Evolutionary conservation across 2,797 vertebrate genomes (phyloP), one percentile per base, ranked within the genome.

Genomic region (Philypnodon macrostomus): DNA sequence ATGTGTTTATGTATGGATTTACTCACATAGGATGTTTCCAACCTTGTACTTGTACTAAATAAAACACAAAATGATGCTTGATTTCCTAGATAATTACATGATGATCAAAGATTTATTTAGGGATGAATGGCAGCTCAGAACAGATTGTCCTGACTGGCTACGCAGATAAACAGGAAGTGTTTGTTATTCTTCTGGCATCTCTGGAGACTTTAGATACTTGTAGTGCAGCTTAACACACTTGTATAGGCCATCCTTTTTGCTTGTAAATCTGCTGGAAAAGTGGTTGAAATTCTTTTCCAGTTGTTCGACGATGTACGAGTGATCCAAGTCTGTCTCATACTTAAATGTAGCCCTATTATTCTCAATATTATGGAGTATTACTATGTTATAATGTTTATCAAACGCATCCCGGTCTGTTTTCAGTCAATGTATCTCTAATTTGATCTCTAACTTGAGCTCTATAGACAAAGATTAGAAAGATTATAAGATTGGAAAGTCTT

Each of bases 161-260:
- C 21, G 16, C 40, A 66, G 63, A 81, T 84, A 87, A 89, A 87
- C 87, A 88, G 84, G 86, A 88, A 81, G 67, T 64, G 75, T 77
- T 82, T 87, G 79, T 83, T 86, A 64, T 66, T 60, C 40, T 67
- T 69, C 36, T 50, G 45, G 53, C 47, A 62, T 78, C 68, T 65
- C 51, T 37, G 58, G 58, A 53, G 73, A 64, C 55, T 54, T 63
- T 34, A 75, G 48, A 70, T 61, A 30, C 34, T 60, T 53, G 48
- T 47, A 62, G 51, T 40, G 27, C 34, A 47, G 32, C 31, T 53
- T 48, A 75, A 63, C 58, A 70, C 53, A 35, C 63, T 63, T n/a
- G n/a, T 35, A 27, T 38, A 10, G 12, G 38, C 39, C 51, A 14
- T 63, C 47, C 34, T 49, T 67, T 49, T 23, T 36, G 58, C 38